phyloP scores from a whole-genome alignment of 2,797 vertebrate species.

The Chaetophractus vellerosus region DNA sequence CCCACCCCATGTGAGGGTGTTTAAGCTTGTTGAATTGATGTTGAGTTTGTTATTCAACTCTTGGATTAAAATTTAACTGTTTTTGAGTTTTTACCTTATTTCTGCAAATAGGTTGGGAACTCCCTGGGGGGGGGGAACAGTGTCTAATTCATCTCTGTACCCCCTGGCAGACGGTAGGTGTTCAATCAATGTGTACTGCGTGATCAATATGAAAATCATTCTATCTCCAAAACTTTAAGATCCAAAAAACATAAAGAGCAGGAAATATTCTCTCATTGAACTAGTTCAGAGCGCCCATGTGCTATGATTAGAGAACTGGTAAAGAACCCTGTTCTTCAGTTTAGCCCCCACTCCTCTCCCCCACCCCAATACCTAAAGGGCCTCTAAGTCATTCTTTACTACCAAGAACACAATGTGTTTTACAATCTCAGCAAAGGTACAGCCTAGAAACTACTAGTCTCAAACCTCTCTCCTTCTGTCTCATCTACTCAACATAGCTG shows the following conservation, averaged over 20 bases:
- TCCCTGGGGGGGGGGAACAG: neutral
- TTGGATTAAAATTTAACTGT: constrained; percentile 42
- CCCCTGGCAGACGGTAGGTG: constrained; percentile 58
- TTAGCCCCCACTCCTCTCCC: neutral
- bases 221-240: constrained; percentile 65
- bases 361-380: fast-evolving
- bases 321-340: neutral
- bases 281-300: neutral
- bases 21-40: neutral
- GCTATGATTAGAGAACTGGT: neutral
- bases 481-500: neutral
- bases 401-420: neutral
- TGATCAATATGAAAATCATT: constrained; percentile 72
- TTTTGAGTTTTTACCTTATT: constrained; percentile 60
- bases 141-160: constrained; percentile 62
- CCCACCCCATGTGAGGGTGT: no score
- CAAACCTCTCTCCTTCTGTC: neutral
- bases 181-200: constrained; percentile 28
- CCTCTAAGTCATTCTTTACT: neutral
- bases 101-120: constrained; percentile 69
- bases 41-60: neutral
- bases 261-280: neutral
- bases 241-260: neutral
- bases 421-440: neutral
- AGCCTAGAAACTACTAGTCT: neutral